Conservation (phyloP, 2,797 vertebrate species). For the Distichodus sexfasciatus region DNA sequence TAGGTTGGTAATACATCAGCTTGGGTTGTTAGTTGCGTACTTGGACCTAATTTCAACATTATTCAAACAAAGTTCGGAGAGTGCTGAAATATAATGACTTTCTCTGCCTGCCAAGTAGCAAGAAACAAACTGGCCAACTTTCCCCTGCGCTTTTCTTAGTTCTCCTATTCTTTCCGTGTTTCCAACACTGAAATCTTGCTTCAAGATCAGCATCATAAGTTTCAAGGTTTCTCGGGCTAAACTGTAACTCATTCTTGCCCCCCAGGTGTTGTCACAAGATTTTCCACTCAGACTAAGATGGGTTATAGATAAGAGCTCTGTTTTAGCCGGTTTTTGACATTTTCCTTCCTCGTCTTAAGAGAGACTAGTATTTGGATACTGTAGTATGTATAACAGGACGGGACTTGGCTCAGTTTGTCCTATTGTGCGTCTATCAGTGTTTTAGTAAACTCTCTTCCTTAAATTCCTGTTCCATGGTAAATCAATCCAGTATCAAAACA, state of each 20-base stretch:
- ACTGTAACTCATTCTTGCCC: slow-evolving; percentile 8
- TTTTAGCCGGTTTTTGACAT: neutral
- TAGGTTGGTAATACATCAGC: no score
- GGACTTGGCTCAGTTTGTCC: neutral
- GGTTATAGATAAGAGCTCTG: slow-evolving; percentile 18
- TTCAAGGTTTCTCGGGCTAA: slow-evolving; percentile 15
- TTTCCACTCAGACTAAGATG: slow-evolving; percentile 13
- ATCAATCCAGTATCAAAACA: neutral
- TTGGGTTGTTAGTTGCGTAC: no score
- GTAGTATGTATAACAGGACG: neutral
- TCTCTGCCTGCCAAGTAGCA: slow-evolving; percentile 16
- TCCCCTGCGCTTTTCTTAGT: slow-evolving; percentile 15
- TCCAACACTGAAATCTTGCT: slow-evolving; percentile 28
- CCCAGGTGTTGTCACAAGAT: slow-evolving; percentile 15
- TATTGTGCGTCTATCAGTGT: neutral
- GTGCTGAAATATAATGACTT: slow-evolving; percentile 15
- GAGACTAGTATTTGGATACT: neutral
- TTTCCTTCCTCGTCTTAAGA: neutral
- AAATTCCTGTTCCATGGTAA: slow-evolving; percentile 6
- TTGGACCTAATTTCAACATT: neutral
- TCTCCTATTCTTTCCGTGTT: slow-evolving; percentile 9
- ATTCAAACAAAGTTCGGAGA: no score
- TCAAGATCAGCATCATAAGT: neutral
- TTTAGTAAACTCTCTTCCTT: neutral
- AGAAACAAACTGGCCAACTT: slow-evolving; percentile 12